Base-by-base conservation (phyloP, 2,797 vertebrate genomes). In the Lagodon rhomboides region DNA sequence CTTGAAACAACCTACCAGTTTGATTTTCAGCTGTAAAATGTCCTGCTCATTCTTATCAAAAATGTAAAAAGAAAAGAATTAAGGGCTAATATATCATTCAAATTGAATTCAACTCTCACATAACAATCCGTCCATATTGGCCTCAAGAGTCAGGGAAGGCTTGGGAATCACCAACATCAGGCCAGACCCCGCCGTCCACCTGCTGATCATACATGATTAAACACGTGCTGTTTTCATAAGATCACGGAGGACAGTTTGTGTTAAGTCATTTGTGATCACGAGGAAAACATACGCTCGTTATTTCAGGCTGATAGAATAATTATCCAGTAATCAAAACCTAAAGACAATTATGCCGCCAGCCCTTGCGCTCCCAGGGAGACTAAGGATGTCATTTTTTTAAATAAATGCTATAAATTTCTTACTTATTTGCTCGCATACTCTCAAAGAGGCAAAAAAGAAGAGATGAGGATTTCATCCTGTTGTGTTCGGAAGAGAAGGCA, bases 391-490 rank as follows among this genome's bases (percentile, higher is more conserved):
- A 9, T 41, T 61, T 75, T 41, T 58, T 34, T n/a, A n/a, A 22
- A 71, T 50, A 68, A 76, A 82, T 72, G 66, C 73, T 74, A 22
- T 44, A 30, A 38, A 38, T 78, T 79, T 73, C 58, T 50, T 54
- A 71, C 73, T 47, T 83, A 61, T 81, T 79, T 82, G 55, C 65
- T 78, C 38, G 30, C 15, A 18, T 65, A 58, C 80, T 53, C 74
- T 75, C 43, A 41, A 82, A 86, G 60, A 84, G 63, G 22, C 41
- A 70, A 70, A 84, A 38, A 8, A 8, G 71, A 87, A 77, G 63
- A 75, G 71, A 87, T 79, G 63, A 75, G 56, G 74, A 84, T 84
- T 75, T 73, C 68, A 74, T 75, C 50, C 43, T 80, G 83, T 84
- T 85, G 72, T 74, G 67, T 78, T 77, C 3, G 58, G 51, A 82